Conservation (phyloP, 1,140 invertebrate genomes). For the Panagrolaimus sp. region DNA sequence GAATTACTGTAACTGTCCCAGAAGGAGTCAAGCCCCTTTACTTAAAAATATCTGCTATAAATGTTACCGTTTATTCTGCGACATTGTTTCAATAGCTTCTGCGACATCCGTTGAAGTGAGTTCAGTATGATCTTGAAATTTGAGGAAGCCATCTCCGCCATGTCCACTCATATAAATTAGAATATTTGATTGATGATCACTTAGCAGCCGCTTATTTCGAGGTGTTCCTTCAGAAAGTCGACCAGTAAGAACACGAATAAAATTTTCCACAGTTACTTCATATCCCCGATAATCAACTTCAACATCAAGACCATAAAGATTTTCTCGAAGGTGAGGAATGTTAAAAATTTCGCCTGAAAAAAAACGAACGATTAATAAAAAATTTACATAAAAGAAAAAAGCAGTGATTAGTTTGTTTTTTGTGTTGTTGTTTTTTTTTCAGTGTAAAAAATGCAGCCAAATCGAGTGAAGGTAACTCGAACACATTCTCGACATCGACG, state of each 20-base stretch:
- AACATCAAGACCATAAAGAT: slow-evolving; percentile 89
- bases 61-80: slow-evolving; percentile 71
- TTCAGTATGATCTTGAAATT: slow-evolving; percentile 98
- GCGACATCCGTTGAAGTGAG: slow-evolving; percentile 96
- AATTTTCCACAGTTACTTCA: slow-evolving; percentile 97
- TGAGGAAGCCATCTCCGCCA: slow-evolving; percentile 96
- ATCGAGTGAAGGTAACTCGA: not conserved
- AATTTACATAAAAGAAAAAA: not conserved
- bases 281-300: slow-evolving; percentile 98
- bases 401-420: too few species aligned
- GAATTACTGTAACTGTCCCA: slow-evolving; percentile 21
- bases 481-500: not conserved
- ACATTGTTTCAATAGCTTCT: slow-evolving; percentile 98
- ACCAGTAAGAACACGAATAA: slow-evolving; percentile 88
- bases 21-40: slow-evolving; percentile 71
- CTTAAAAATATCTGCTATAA: not conserved
- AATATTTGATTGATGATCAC: slow-evolving; percentile 94
- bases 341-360: slow-evolving; percentile 81
- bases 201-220: slow-evolving; percentile 84
- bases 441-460: slow-evolving; percentile 3
- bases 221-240: slow-evolving; percentile 82
- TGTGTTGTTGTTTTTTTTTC: too few species aligned
- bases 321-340: slow-evolving; percentile 79
- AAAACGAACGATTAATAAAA: slow-evolving; percentile 8
- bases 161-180: slow-evolving; percentile 88